A percentile compares a stretch with the other conserved stretches of the same genome.
phyloP scores from a whole-genome alignment of 2,888 invertebrate genomes.

The Zaprionus obscuricornis region DNA sequence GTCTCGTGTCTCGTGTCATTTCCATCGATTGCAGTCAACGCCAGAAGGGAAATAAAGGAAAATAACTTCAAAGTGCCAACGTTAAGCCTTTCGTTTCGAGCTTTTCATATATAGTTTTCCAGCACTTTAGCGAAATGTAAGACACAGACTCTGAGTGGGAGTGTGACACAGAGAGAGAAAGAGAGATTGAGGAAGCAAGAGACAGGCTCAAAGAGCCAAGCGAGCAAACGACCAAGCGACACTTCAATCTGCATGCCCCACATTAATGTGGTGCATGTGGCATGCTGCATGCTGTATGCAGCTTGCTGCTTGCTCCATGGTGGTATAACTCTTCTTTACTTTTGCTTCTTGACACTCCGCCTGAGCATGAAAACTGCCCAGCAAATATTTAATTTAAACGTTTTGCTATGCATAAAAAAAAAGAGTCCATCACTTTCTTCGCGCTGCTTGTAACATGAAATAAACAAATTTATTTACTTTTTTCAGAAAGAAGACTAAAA shows the following conservation, averaged over 20 bases:
- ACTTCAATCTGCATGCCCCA: conserved; percentile 75
- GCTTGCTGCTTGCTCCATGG: no score
- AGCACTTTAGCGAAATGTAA: conserved; percentile 8
- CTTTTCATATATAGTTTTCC: no score
- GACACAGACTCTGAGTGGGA: neutral
- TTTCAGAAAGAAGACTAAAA: no score
- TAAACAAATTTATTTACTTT: no score
- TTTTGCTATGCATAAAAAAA: conserved; percentile 4
- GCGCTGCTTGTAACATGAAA: conserved; percentile 19
- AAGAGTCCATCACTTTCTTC: conserved; percentile 2
- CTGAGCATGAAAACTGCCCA: conserved; percentile 16
- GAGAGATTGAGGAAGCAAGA: no score
- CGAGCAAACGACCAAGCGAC: no score
- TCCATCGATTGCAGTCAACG: neutral
- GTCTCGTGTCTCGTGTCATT: no score
- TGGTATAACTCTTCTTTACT: conserved; percentile 52
- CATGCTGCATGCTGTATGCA: no score
- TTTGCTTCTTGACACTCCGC: conserved; percentile 37
- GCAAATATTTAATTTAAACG: conserved; percentile 69
- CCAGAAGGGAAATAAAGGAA: conserved; percentile 17
- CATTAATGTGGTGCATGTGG: conserved; percentile 61
- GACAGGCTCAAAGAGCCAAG: conserved; percentile 18
- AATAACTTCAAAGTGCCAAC: conserved; percentile 7
- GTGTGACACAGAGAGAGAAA: no score
- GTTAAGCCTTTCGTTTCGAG: conserved; percentile 19